phyloP scores from a whole-genome alignment of 1,140 invertebrate genomes.

The Coelopa frigida region DNA sequence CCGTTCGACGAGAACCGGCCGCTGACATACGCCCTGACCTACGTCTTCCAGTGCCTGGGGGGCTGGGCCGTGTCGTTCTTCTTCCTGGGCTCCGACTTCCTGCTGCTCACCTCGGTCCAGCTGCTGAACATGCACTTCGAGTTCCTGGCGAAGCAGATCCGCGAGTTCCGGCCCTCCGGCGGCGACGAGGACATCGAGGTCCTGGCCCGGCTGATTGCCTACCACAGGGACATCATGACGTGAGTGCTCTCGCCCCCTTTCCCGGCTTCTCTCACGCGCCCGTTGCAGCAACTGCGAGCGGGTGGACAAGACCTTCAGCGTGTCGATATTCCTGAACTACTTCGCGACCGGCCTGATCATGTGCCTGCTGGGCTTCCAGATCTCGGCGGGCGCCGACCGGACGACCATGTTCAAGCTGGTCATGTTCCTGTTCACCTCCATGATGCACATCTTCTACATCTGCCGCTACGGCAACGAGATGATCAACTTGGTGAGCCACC shows the following conservation, averaged over 20 bases:
- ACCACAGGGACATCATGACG: slow-evolving; percentile 7
- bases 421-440: neutral
- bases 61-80: neutral
- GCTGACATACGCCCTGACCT: neutral
- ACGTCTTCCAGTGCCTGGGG: neutral
- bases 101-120: slow-evolving; percentile 3
- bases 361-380: slow-evolving; percentile 2
- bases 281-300: neutral
- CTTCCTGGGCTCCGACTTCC: slow-evolving; percentile 6
- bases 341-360: neutral
- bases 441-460: neutral
- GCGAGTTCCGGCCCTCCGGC: neutral
- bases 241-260: no score
- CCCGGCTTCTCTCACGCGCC: no score
- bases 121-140: slow-evolving; percentile 10
- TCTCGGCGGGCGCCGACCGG: neutral
- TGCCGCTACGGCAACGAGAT: neutral
- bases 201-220: neutral
- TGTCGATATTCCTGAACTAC: slow-evolving; percentile 6
- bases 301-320: neutral
- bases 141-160: neutral
- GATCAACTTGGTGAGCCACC: neutral
- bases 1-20: neutral
- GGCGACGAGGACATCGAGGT: slow-evolving; percentile 2
- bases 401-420: neutral